Base-by-base conservation (phyloP, 2,113 vertebrate species). In the Stigmatopora argus region DNA sequence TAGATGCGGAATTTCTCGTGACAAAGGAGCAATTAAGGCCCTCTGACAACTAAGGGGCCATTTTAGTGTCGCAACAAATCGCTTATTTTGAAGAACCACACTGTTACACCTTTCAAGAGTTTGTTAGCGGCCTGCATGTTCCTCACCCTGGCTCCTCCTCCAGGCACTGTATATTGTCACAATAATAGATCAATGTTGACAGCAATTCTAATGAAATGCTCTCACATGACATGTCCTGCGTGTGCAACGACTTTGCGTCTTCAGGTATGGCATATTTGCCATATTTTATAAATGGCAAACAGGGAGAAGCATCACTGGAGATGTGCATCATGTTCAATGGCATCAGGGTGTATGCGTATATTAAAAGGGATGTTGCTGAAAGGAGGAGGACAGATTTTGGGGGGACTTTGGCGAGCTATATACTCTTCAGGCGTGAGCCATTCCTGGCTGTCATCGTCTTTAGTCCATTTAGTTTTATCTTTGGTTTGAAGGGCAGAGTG, bases 51-150 rank as follows among this genome's bases (percentile, higher is more conserved):
- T 80, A 72, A 64, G 78, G 76, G 81, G 69, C 76, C 79, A 80
- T 77, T 78, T 87, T 74, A 65, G 76, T 91, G 89, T 90, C 89
- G 88, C 77, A 88, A 85, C 88, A 87, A 85, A 85, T 90, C 82
- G 88, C 82, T 85, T 80, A 80, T 80, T 89, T 88, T 83, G 78
- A 80, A 73, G 81, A 85, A 80, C 74, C 76, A 26, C 73, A 69
- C 83, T 66, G 83, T 83, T 79, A 75, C 85, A 84, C 83, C 83
- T 88, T 85, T 83, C 66, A 78, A 71, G 83, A 82, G 80, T 80
- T 78, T 77, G 80, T 85, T 85, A 75, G 70, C 74, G 78, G 82
- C 72, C 80, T 21, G 71, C 10, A 46, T 65, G 70, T 66, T 75
- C 64, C 48, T 71, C 64, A 7, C 17, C 61, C 47, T 75, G 69